Evolutionary conservation across 2,888 invertebrate species (phyloP), one percentile per base, ranked within the genome.

Genomic region (Epinotia nisella): DNA sequence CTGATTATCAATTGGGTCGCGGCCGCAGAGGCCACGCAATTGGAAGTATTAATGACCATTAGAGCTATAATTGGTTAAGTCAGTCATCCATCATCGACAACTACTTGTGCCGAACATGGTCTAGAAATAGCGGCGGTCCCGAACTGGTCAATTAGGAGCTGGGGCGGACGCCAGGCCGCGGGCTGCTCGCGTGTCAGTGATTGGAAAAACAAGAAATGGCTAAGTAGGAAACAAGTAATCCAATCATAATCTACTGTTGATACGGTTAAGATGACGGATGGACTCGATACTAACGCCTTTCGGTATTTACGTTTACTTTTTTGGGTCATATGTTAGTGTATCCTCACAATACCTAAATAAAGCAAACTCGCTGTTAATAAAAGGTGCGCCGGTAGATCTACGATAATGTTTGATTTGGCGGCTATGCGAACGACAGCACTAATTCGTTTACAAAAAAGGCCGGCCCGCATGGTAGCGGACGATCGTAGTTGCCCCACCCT

Each of bases 401-500:
- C 35, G 65, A 41, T 69, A 55, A 64, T 74, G 56, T 72, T 74
- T 65, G 61, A 75, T 70, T 71, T 76, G 76, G 77, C 71, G 74
- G 70, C 79, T 82, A 76, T 76, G 79, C 80, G 78, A 83, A 83
- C 85, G 86, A 82, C 81, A 80, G 81, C 83, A 85, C 82, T 85
- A 87, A 86, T 85, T 86, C 85, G 78, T 83, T 82, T 81, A 83
- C 83, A 85, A 82, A 87, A 45, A 84, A 81, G 81, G 80, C 80
- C 81, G 81, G 82, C 79, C 78, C 79, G 78, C 79, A 85, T 84
- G 82, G 82, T 80, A 78, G 67, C 67, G 61, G 68, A 68, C 77
- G 79, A 79, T 77, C 82, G 80, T 78, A 79, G 70, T 71, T 82
- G 85, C 90, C 90, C 88, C 90, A 84, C 90, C 91, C 89, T 84